Percentiles rank a stretch among this genome's conserved stretches.
Evolutionary conservation across 2,797 vertebrate genomes (phyloP).

Genomic region (Neoniphon sammara): DNA sequence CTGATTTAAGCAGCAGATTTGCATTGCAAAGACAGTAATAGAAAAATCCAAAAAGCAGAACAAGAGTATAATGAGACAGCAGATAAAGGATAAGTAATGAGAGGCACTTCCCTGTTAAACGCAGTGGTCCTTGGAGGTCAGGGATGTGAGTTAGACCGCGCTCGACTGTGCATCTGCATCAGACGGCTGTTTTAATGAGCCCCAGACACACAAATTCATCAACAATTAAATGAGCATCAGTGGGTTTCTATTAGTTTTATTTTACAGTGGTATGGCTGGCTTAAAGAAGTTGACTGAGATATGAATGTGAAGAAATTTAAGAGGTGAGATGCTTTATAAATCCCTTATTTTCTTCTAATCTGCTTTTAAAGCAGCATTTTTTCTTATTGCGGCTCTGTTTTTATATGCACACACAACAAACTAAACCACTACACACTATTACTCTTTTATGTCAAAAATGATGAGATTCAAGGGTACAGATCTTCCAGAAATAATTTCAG

Average conservation of each 20-base stretch:
- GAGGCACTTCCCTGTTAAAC: slow-evolving; percentile 52
- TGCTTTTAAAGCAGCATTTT: too few relatives aligned
- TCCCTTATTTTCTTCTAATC: too few relatives aligned
- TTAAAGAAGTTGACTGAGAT: background rate
- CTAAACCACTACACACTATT: too few relatives aligned
- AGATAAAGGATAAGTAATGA: slow-evolving; percentile 71
- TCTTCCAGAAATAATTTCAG: too few relatives aligned
- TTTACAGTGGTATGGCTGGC: background rate
- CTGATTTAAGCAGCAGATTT: slow-evolving; percentile 71
- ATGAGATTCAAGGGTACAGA: too few relatives aligned
- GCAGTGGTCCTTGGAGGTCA: slow-evolving; percentile 64
- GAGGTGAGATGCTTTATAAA: background rate
- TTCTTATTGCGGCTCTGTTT: too few relatives aligned
- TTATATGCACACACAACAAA: too few relatives aligned
- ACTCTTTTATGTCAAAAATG: too few relatives aligned
- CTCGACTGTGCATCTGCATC: slow-evolving; percentile 40
- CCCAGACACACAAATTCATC: slow-evolving; percentile 33
- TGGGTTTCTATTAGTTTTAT: slow-evolving; percentile 31
- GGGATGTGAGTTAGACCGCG: slow-evolving; percentile 19
- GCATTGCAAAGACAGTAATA: slow-evolving; percentile 64
- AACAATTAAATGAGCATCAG: slow-evolving; percentile 52
- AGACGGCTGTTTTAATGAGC: slow-evolving; percentile 42
- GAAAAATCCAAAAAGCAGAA: slow-evolving; percentile 56
- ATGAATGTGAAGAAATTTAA: slow-evolving; percentile 1
- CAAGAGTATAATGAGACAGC: slow-evolving; percentile 68